Conservation (phyloP, 1,140 invertebrate genomes). For the Bombus confusus region DNA sequence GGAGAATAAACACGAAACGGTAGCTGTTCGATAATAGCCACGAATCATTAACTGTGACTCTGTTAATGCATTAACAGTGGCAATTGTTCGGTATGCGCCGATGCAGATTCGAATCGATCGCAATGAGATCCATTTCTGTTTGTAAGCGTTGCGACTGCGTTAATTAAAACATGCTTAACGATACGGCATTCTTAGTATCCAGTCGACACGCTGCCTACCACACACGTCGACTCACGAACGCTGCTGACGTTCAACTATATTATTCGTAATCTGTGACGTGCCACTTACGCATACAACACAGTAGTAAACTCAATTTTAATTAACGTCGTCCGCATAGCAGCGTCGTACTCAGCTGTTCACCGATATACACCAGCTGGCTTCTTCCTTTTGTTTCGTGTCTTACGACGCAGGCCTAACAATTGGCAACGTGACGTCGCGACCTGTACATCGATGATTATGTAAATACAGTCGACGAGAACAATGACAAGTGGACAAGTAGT, state of each 20-base stretch:
- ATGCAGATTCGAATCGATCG: constrained; percentile 65
- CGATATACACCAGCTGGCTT: constrained; percentile 5
- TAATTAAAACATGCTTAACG: constrained; percentile 66
- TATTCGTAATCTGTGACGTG: constrained; percentile 37
- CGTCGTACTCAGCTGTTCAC: neutral
- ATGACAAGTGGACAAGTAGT: too few species aligned
- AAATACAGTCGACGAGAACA: too few species aligned
- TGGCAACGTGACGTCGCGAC: too few species aligned
- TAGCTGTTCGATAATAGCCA: constrained; percentile 60
- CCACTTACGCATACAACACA: constrained; percentile 36
- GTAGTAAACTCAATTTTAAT: constrained; percentile 57
- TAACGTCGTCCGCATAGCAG: constrained; percentile 42
- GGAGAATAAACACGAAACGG: constrained; percentile 50
- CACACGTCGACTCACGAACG: constrained; percentile 22
- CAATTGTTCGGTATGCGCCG: constrained; percentile 68
- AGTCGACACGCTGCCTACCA: neutral
- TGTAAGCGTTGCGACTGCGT: constrained; percentile 26
- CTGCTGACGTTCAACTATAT: constrained; percentile 31
- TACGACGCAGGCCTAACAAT: constrained; percentile 17
- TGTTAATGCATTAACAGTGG: constrained; percentile 39
- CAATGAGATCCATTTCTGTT: constrained; percentile 7
- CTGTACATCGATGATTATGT: too few species aligned
- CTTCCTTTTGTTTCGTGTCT: constrained; percentile 28
- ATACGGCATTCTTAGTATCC: constrained; percentile 5
- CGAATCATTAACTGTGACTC: constrained; percentile 66